phyloP scores from a whole-genome alignment of 92 coral and sea anemone species.

The Hydrozoanthus gracilis region DNA sequence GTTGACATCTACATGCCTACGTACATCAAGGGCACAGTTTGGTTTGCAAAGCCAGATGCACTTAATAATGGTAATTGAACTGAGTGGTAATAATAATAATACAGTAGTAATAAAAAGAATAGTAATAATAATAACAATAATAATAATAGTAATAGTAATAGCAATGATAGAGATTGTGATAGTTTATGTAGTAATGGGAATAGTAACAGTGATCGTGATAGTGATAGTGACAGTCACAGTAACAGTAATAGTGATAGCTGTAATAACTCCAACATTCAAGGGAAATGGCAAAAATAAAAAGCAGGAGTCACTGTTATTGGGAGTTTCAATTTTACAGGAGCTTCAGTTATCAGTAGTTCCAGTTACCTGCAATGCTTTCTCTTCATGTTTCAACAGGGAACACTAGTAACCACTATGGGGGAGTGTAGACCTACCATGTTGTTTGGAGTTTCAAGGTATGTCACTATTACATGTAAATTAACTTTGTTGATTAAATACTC shows the following conservation, averaged over 20 bases:
- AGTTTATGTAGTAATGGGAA: neutral
- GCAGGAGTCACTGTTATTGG: conserved; percentile 29
- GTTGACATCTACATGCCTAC: conserved; percentile 81
- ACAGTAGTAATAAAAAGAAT: neutral
- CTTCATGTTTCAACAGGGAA: conserved; percentile 65
- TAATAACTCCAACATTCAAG: too few species aligned
- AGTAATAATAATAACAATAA: neutral
- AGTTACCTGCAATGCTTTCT: conserved; percentile 26
- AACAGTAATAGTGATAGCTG: neutral
- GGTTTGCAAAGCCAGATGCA: conserved; percentile 99
- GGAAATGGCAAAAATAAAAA: conserved; percentile 23
- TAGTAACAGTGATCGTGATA: neutral
- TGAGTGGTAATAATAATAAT: conserved; percentile 57
- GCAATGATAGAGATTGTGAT: neutral
- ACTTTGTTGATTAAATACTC: conserved; percentile 17
- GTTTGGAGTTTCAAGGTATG: conserved; percentile 90
- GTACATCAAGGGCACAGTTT: conserved; percentile 62
- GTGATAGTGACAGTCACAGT: neutral
- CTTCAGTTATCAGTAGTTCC: conserved; percentile 23
- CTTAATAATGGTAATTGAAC: conserved; percentile 65
- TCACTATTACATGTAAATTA: conserved; percentile 23
- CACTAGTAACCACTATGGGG: conserved; percentile 75
- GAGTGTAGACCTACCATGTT: conserved; percentile 89
- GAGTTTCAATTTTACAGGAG: conserved; percentile 27
- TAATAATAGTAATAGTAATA: neutral